Evolutionary conservation across 1,140 invertebrate genomes (phyloP).

Genomic region (Delia radicum): DNA sequence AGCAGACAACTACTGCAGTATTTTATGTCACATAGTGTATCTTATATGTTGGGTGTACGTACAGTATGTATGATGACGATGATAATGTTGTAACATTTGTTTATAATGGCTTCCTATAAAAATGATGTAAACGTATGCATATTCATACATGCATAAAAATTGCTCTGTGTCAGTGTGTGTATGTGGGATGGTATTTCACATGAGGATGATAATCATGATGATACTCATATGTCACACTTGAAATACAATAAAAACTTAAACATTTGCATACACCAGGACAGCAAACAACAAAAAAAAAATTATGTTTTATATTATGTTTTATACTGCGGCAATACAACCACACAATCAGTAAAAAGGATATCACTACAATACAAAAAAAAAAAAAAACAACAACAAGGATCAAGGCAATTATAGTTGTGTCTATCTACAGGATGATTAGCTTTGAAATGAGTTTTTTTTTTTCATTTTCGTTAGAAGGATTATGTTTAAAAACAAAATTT

Average conservation of each 20-base stretch:
- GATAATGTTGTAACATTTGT: background rate
- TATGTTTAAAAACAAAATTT: too few relatives aligned
- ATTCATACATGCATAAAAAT: background rate
- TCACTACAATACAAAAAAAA: background rate
- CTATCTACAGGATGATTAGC: constrained; percentile 1
- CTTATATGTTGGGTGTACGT: background rate
- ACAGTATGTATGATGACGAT: background rate
- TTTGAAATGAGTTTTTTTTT: background rate
- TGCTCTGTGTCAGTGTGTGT: background rate
- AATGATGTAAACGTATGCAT: background rate
- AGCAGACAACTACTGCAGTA: constrained; percentile 1
- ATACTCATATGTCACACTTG: background rate
- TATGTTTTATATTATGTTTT: background rate
- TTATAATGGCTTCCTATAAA: background rate
- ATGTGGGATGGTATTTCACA: too few relatives aligned
- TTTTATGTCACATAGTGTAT: background rate
- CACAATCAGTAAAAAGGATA: background rate
- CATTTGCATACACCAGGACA: background rate
- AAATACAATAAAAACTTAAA: background rate
- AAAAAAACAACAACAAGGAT: background rate
- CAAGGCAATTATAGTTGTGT: background rate
- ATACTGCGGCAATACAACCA: background rate
- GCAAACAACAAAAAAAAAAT: too few relatives aligned
- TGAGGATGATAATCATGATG: background rate
- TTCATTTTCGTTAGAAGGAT: background rate